A percentile compares a stretch with the other conserved stretches of the same genome.
phyloP scores from a whole-genome alignment of 2,113 vertebrate genomes.

The Pelecanoides urinatrix region DNA sequence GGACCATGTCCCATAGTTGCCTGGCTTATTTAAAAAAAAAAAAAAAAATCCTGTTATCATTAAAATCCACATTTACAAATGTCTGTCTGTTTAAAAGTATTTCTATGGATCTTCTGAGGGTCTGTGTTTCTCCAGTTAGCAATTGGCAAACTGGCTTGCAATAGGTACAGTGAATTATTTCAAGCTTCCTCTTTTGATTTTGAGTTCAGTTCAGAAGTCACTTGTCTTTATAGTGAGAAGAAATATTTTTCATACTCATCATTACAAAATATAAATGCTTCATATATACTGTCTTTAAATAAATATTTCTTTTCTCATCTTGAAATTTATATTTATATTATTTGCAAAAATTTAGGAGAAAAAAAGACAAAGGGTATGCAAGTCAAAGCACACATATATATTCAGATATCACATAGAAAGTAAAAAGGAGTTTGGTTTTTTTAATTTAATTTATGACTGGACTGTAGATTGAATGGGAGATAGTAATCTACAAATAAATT shows the following conservation, averaged over 20 bases:
- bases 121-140: not conserved
- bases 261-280: not conserved
- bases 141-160: not conserved
- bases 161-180: not conserved
- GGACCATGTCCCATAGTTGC: not conserved
- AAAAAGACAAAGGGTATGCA: not conserved
- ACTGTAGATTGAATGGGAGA: not conserved
- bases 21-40: not conserved
- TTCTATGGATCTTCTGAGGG: not conserved
- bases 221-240: not conserved
- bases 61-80: not conserved
- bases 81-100: not conserved
- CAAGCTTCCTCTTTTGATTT: not conserved
- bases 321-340: not conserved
- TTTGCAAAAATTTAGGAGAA: not conserved
- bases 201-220: not conserved
- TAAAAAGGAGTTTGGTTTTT: not conserved
- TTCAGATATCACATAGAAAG: not conserved
- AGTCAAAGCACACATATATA: not conserved
- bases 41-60: not conserved
- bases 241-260: not conserved
- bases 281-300: not conserved
- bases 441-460: not conserved
- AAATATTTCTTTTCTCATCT: not conserved
- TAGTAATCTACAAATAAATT: not conserved